Evolutionary conservation across 2,888 invertebrate species (phyloP).

Genomic region (Oscheius sp.): DNA sequence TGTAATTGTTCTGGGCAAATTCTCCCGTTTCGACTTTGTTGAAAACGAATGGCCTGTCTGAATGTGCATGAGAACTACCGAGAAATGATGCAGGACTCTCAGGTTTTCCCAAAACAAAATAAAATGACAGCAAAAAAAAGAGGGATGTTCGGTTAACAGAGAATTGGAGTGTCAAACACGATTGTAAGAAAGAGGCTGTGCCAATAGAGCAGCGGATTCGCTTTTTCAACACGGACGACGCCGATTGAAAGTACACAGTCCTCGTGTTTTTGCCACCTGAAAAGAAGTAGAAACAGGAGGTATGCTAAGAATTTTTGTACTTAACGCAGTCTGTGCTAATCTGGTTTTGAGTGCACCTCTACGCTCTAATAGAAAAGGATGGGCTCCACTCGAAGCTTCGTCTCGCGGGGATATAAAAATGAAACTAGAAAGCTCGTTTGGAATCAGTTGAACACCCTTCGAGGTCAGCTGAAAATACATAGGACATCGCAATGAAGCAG

Average conservation of each 20-base stretch:
- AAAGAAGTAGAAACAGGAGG: neutral
- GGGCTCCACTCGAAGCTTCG: conserved; percentile 14
- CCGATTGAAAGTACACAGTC: no score
- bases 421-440: neutral
- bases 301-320: neutral
- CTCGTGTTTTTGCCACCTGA: neutral
- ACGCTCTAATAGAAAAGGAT: conserved; percentile 32
- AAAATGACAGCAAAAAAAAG: neutral
- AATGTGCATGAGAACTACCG: no score
- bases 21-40: no score
- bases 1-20: no score
- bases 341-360: conserved; percentile 37
- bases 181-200: neutral
- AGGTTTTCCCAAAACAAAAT: neutral
- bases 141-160: neutral
- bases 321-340: conserved; percentile 38
- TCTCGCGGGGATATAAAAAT: conserved; percentile 27
- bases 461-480: neutral
- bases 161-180: neutral
- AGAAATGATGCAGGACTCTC: neutral
- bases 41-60: no score
- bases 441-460: conserved; percentile 14
- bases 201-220: no score
- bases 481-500: conserved; percentile 11
- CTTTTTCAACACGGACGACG: no score